A percentile compares a stretch with the other conserved stretches of the same genome.
These are phyloP conservation scores for Eonycteris spelaea DNA, from an alignment of 2,113 vertebrate genomes.

Conservation along the genomic window DNA sequence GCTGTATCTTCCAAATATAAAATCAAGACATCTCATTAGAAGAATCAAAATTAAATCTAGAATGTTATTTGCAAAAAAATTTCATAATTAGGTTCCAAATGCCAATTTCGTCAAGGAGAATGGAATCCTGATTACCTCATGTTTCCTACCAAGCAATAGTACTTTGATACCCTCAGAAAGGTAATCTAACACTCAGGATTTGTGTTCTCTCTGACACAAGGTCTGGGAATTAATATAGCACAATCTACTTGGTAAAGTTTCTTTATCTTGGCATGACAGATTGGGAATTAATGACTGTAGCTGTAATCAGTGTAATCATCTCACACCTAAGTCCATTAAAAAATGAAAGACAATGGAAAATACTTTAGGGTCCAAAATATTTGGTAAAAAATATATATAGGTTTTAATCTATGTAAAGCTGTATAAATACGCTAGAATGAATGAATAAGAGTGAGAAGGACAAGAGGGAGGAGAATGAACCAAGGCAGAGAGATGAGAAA, in stretches of 20 bases:
- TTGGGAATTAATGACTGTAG: not conserved
- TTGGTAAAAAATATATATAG: not conserved
- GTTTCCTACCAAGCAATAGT: not conserved
- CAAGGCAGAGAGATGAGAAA: not conserved
- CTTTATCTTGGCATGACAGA: slow-evolving; percentile 28
- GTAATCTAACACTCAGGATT: not conserved
- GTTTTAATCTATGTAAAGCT: not conserved
- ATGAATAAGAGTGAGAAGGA: not conserved
- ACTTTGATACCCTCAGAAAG: not conserved
- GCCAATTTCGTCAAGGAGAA: not conserved
- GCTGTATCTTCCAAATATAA: not conserved
- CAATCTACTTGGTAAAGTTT: not conserved
- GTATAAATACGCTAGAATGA: not conserved
- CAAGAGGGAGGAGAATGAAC: not conserved
- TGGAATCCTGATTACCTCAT: slow-evolving; percentile 16
- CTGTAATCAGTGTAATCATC: not conserved
- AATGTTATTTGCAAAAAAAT: not conserved
- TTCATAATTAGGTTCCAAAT: slow-evolving; percentile 45
- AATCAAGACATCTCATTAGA: not conserved
- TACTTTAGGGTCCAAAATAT: not conserved
- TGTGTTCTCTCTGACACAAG: not conserved
- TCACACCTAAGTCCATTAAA: not conserved
- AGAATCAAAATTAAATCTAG: not conserved
- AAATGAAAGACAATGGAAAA: not conserved
- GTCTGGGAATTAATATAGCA: not conserved